Evolutionary conservation across 2,113 vertebrate genomes (phyloP).

Genomic region (Panthera uncia): DNA sequence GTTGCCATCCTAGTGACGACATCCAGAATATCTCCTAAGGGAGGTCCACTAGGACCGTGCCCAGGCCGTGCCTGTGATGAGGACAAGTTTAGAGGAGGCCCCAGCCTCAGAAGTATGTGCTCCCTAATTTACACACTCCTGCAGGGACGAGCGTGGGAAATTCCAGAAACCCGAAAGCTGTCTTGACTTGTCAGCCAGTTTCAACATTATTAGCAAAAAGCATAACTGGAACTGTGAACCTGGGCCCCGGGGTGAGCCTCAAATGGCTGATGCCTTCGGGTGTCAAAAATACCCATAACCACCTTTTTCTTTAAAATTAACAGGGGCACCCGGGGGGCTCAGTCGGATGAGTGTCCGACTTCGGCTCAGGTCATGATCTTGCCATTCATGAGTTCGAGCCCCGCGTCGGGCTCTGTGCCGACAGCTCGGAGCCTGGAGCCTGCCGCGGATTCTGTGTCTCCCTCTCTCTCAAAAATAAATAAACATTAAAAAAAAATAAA

Average conservation of each 20-base stretch:
- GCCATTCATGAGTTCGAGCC: too few species aligned
- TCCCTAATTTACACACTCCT: rapidly evolving
- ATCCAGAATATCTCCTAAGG: background rate
- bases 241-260: background rate
- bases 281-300: background rate
- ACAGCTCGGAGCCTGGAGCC: too few species aligned
- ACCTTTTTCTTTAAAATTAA: too few species aligned
- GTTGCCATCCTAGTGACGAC: background rate
- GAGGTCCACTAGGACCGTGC: rapidly evolving
- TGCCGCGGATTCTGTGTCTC: too few species aligned
- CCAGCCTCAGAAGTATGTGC: background rate
- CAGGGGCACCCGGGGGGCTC: too few species aligned
- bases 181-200: background rate
- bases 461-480: too few species aligned
- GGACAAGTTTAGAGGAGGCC: background rate
- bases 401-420: too few species aligned
- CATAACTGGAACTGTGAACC: background rate
- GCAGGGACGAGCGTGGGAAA: rapidly evolving
- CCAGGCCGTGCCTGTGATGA: rapidly evolving
- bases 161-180: too few species aligned
- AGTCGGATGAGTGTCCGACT: too few species aligned
- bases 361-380: too few species aligned
- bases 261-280: background rate
- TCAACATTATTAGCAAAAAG: rapidly evolving
- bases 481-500: too few species aligned